These are phyloP conservation scores for Nomada goodeniana DNA, from an alignment of 2,888 invertebrate genomes.

Conservation along the genomic window DNA sequence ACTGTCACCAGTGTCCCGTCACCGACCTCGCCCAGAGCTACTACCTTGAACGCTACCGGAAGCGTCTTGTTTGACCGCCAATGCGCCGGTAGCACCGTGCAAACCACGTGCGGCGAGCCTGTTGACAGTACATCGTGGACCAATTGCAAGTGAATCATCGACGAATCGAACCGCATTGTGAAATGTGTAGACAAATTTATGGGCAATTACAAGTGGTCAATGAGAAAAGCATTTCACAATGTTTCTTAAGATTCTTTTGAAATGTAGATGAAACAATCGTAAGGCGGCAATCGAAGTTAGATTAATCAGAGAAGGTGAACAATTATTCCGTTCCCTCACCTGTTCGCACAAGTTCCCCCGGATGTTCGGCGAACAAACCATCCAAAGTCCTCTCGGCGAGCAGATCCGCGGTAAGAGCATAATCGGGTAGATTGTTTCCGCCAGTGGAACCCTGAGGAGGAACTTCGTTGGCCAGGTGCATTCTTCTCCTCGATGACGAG, in stretches of 20 bases:
- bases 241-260: too few species aligned
- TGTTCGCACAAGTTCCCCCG: constrained; percentile 96
- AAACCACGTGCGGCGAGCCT: constrained; percentile 85
- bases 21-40: constrained; percentile 95
- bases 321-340: constrained; percentile 85
- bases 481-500: constrained; percentile 84
- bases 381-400: constrained; percentile 94
- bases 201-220: background rate
- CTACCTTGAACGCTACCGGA: constrained; percentile 97
- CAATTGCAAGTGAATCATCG: constrained; percentile 1
- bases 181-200: background rate
- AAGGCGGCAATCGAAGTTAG: too few species aligned
- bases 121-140: constrained; percentile 23
- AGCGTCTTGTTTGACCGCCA: constrained; percentile 99
- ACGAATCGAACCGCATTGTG: background rate
- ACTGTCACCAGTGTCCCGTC: constrained; percentile 98
- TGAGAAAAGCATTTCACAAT: too few species aligned
- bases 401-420: constrained; percentile 91
- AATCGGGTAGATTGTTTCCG: constrained; percentile 84
- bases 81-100: constrained; percentile 96
- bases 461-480: constrained; percentile 93
- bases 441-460: constrained; percentile 85
- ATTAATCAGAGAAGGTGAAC: too few species aligned
- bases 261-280: too few species aligned
- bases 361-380: constrained; percentile 94